These are phyloP conservation scores for Anolis apletophallus DNA, from an alignment of 2,797 vertebrate genomes.

Conservation along the genomic window DNA sequence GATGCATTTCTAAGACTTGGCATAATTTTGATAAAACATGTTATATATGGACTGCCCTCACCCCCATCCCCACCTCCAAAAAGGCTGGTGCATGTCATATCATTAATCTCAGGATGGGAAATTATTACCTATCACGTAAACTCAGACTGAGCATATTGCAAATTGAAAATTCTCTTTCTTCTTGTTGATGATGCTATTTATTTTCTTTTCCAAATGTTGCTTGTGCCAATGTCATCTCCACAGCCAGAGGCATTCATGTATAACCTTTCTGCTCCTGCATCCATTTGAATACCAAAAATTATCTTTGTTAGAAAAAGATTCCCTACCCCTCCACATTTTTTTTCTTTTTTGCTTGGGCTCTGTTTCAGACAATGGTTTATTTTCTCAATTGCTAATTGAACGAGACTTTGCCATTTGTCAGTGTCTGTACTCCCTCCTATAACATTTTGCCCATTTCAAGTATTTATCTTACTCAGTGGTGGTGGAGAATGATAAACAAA, in stretches of 20 bases:
- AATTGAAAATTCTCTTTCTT: neutral
- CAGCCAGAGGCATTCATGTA: slow-evolving; percentile 55
- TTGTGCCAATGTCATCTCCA: slow-evolving; percentile 57
- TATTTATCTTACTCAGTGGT: slow-evolving; percentile 54
- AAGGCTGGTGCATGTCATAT: rapidly evolving
- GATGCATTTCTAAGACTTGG: neutral
- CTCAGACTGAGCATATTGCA: neutral
- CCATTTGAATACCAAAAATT: slow-evolving; percentile 57
- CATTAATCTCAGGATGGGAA: neutral
- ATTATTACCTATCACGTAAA: neutral
- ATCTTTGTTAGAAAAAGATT: slow-evolving; percentile 17
- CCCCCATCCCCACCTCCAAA: neutral
- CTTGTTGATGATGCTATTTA: slow-evolving; percentile 52
- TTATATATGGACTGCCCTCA: neutral
- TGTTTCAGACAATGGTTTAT: slow-evolving; percentile 34
- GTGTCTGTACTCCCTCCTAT: slow-evolving; percentile 45
- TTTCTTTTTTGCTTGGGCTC: neutral
- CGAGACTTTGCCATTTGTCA: slow-evolving; percentile 62
- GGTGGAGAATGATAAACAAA: slow-evolving; percentile 55
- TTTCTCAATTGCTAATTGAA: slow-evolving; percentile 64
- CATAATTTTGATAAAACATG: neutral
- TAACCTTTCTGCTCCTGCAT: slow-evolving; percentile 55
- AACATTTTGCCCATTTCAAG: slow-evolving; percentile 61
- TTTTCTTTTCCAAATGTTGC: slow-evolving; percentile 63
- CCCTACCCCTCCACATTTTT: no score